Percentiles rank a stretch among this genome's conserved stretches.
Conservation (phyloP, 2,888 invertebrate species). For the Volucella inflata region DNA sequence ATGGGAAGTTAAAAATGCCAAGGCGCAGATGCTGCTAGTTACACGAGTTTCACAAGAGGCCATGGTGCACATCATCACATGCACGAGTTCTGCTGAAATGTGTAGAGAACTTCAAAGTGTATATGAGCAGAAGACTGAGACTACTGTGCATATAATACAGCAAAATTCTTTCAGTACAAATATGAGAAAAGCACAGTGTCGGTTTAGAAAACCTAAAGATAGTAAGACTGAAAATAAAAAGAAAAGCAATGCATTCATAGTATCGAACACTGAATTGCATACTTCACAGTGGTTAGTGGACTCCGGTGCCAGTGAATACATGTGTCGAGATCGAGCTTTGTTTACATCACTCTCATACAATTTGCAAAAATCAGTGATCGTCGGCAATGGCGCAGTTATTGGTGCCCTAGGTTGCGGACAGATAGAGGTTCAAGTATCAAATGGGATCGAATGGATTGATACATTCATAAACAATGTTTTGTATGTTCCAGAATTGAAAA, state of each 20-base stretch:
- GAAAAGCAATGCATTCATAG: too few species aligned
- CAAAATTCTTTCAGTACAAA: slow-evolving; percentile 11
- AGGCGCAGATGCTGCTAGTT: slow-evolving; percentile 15
- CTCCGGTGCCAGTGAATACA: too few species aligned
- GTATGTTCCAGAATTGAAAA: slow-evolving; percentile 17
- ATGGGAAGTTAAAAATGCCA: slow-evolving; percentile 21
- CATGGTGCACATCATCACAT: slow-evolving; percentile 17
- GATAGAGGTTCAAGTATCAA: slow-evolving; percentile 11
- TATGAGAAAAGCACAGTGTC: slow-evolving; percentile 3
- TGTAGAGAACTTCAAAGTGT: slow-evolving; percentile 21
- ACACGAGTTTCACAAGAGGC: slow-evolving; percentile 11
- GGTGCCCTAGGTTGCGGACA: slow-evolving; percentile 3
- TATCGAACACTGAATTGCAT: too few species aligned
- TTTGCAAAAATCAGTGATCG: too few species aligned
- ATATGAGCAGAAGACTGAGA: slow-evolving; percentile 18
- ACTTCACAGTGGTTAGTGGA: too few species aligned
- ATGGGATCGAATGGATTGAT: slow-evolving; percentile 13
- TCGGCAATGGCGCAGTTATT: background rate
- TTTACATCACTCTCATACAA: too few species aligned
- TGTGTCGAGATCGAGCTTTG: too few species aligned
- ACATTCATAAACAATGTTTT: slow-evolving; percentile 10
- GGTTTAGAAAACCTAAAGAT: too few species aligned
- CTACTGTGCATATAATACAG: slow-evolving; percentile 14
- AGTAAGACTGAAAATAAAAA: too few species aligned
- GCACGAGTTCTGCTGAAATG: slow-evolving; percentile 22